Percentiles rank a stretch among this genome's conserved stretches.
These are phyloP conservation scores for Campylomormyrus tamandua DNA, from an alignment of 2,113 vertebrate genomes.

Conservation along the genomic window DNA sequence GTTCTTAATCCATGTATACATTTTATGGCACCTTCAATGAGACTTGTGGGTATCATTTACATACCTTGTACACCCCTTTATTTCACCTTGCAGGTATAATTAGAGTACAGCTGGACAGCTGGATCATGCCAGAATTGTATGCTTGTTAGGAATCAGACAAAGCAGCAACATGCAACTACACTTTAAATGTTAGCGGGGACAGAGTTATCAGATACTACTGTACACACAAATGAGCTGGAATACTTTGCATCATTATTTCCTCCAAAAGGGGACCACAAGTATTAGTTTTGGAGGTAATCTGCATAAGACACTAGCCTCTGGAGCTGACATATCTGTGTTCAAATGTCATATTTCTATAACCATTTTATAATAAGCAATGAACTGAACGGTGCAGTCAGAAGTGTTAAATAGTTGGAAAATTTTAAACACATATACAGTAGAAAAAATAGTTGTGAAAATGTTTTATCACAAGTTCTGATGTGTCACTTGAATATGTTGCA, in stretches of 20 bases:
- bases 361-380: background rate
- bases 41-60: background rate
- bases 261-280: background rate
- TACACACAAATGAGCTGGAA: background rate
- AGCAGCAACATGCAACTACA: background rate
- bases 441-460: background rate
- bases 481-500: background rate
- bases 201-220: background rate
- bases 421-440: background rate
- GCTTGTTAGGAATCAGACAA: background rate
- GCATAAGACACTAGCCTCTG: background rate
- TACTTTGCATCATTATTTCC: background rate
- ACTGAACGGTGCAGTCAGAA: background rate
- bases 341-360: background rate
- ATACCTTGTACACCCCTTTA: background rate
- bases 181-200: background rate
- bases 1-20: background rate
- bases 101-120: background rate
- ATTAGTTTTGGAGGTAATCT: background rate
- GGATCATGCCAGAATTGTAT: background rate
- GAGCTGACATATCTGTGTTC: background rate
- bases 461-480: background rate
- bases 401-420: background rate
- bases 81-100: conserved; percentile 6
- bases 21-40: background rate